Base-by-base conservation (phyloP, 2,888 invertebrate species). In the Cheilosia pagana region DNA sequence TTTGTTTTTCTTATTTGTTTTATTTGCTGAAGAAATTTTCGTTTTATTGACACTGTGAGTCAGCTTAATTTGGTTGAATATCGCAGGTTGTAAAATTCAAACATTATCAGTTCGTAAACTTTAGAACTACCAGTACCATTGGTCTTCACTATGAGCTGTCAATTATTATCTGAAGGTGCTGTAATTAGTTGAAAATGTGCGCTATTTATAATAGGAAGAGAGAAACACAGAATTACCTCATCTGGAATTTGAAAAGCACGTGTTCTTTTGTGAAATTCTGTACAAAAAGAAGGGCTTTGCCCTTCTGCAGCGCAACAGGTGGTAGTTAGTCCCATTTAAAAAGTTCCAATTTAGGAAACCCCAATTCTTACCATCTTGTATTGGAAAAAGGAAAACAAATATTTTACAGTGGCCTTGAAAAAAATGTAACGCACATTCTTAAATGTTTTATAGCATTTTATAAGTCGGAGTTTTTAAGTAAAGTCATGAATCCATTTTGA, bases 1-100 rank as follows among this genome's bases (percentile, higher is more conserved):
- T 31, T 53, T 62, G 48, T 62, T n/a, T 55, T 23, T 21, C 35
- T 3, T 68, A n/a, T n/a, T 7, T 16, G 21, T 48, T 19, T 41
- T 2, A 14, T 35, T 48, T 31, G 28, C 8, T 39, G 16, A 60
- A 41, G 53, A 59, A 35, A 12, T 62, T 28, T 53, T 41, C 14
- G 55, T 55, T 45, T 48, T 70, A 63, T 63, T 57, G 14, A 53
- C 41, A 53, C 25, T 23, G 23, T 79, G 78, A 72, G 72, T 79
- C 78, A 79, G 65, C 63, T 23, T 31, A 19, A 65, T 35, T 53
- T 31, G 14, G 41, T 39, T 41, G 28, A 25, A 63, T n/a, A 52
- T 41, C 16, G 23, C 19, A 21, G 19, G 35, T 28, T 59, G 19
- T 52, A 12, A 41, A 25, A 41, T 28, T 16, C 50, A 16, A 52